Evolutionary conservation across 2,113 vertebrate genomes (phyloP), one percentile per base, ranked within the genome.

Genomic region (Trichechus manatus): DNA sequence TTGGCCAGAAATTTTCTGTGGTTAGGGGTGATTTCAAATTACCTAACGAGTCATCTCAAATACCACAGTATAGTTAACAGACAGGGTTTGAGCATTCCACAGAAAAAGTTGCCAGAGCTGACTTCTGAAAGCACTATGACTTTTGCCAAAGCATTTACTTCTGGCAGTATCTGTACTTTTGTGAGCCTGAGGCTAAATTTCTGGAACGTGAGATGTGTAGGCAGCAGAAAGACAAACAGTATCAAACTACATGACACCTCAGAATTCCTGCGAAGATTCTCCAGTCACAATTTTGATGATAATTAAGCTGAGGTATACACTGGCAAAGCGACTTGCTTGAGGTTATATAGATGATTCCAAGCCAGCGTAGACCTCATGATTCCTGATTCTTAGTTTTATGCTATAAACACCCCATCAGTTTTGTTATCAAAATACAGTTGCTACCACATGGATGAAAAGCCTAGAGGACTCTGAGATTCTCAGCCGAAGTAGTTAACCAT

Each of bases 371-470:
- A 83, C 74, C 27, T 36, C 0, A 0, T 47, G 72, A 81, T 81
- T 91, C 66, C 85, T 33, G 68, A 64, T 56, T 84, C 31, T 56
- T 89, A 13, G 6, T 17, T 59, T 63, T 7, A 27, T 33, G 59
- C 93, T 91, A 31, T 81, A 95, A 96, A 88, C 83, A 97, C 91
- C 36, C 93, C n/a, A 86, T 94, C 82, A 68, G 74, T 74, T 80
- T 91, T 50, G 23, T 94, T 95, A 97, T 94, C 96, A 94, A 94
- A 97, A 83, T 56, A 93, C 94, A 97, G 94, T 95, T 94, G 68
- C 93, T 97, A 83, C 91, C 96, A 95, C 82, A n/a, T 95, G 97
- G 86, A 53, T 93, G 78, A 59, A 64, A 82, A 47, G 33, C 68
- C 20, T 22, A 20, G 9, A 17, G 44, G 75, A 70, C 59, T 50